These are phyloP conservation scores for Opisthograptis luteolata DNA, from an alignment of 2,888 invertebrate species.

Conservation along the genomic window DNA sequence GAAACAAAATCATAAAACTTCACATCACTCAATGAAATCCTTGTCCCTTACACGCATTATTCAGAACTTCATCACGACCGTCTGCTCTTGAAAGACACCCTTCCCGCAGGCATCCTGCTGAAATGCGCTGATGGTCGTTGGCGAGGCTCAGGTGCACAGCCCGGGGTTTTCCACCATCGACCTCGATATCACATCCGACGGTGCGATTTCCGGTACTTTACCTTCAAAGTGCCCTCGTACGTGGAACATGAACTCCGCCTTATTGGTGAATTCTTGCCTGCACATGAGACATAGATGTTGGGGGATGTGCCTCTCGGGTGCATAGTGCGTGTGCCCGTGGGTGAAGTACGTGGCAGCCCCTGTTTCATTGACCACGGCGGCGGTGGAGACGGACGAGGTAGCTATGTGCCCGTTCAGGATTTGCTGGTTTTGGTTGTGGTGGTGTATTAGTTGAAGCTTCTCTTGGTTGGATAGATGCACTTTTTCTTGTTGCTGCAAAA, in stretches of 20 bases:
- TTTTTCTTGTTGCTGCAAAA: conserved; percentile 75
- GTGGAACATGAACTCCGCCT: conserved; percentile 88
- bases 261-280: conserved; percentile 86
- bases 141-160: conserved; percentile 81
- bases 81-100: conserved; percentile 73
- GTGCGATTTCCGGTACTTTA: conserved; percentile 79
- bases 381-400: conserved; percentile 73
- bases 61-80: conserved; percentile 79
- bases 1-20: conserved; percentile 1
- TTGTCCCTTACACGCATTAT: conserved; percentile 27
- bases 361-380: conserved; percentile 74
- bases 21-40: conserved; percentile 27
- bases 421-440: conserved; percentile 80
- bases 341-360: conserved; percentile 73
- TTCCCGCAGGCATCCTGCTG: conserved; percentile 69
- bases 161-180: conserved; percentile 82
- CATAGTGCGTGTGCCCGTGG: conserved; percentile 77
- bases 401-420: conserved; percentile 76
- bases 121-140: conserved; percentile 71
- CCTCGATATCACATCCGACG: conserved; percentile 79
- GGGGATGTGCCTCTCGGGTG: conserved; percentile 74
- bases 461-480: conserved; percentile 79
- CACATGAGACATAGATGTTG: conserved; percentile 87
- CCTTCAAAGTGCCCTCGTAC: conserved; percentile 87
- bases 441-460: conserved; percentile 75